Base-by-base conservation (phyloP, 1,140 invertebrate species). In the Drosophila bipectinata region DNA sequence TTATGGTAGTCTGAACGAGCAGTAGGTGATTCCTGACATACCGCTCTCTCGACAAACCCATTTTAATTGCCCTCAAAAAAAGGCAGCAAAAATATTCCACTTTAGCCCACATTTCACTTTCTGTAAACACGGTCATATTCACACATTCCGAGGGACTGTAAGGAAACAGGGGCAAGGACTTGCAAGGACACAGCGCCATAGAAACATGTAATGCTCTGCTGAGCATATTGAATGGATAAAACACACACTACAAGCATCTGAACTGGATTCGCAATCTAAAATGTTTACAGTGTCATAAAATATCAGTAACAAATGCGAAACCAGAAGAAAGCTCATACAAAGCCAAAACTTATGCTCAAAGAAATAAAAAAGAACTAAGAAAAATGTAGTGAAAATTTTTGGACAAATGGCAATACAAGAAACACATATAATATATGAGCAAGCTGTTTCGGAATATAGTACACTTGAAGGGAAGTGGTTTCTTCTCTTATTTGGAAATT, bases 271-370 rank as follows among this genome's bases (percentile, higher is more conserved):
- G 69, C 75, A 82, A 78, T 82, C 77, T 79, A 72, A 77, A 87
- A 87, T 87, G 76, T 89, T 89, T 77, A 79, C 84, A 79, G 83
- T 88, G 79, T 87, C 83, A 83, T 87, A 89, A 89, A 87, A 83
- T 88, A 88, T 77, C 67, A 87, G 79, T 77, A 87, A 72, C 83
- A 83, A 83, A 69, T 89, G 67, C 37, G 63, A 67, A 71, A 73
- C 66, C 83, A 72, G 37, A 37, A 69, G 45, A 44, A 52, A 44
- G 24, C 34, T 48, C 60, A 75, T 47, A 68, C 54, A 49, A 15
- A 28, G 52, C 18, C 53, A 41, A 49, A 48, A 34, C 41, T 32
- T 24, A 75, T 44, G 34, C 18, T 44, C 18, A 7, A 49, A 56
- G 41, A 51, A 60, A 28, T 14, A 39, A 39, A 60, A 18, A 60